Base-by-base conservation (phyloP, 2,797 vertebrate species). In the Pseudochromis fuscus region DNA sequence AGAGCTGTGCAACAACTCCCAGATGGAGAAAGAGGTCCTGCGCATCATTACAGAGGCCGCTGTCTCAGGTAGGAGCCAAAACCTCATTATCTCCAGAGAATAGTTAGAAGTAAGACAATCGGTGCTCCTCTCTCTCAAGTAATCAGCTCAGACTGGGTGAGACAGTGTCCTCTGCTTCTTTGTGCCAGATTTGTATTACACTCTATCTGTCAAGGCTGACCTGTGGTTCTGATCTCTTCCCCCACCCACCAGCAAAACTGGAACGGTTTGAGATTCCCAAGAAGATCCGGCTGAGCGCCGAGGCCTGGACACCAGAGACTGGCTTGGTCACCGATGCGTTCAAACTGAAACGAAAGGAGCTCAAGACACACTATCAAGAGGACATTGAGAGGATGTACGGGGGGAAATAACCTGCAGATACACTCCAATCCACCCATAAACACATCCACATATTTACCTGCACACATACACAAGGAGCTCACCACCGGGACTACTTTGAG, bases 331-430 rank as follows among this genome's bases (percentile, higher is more conserved):
- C 98, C 0, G 98, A 99, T 11, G 97, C 98, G 0, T 99, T 99
- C 94, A 99, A 99, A 87, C 93, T 99, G 31, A 99, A 99, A 65
- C 96, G 98, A 86, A 98, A 98, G 73, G 98, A 97, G 91, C 96
- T 99, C 1, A 97, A 96, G 46, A 90, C 95, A 0, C 95, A 97
- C 89, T 99, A 98, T 87, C 96, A 96, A 70, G 94, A 88, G 51
- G 98, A 99, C 94, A 99, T 99, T n/a, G 97, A 99, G 62, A 93
- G 96, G 74, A 95, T 99, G 97, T 99, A 99, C 1, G 97, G 96
- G 0, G 95, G 95, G 23, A 97, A 95, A 77, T 99, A 94, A 93
- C 91, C 78, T 53, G 2, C 1, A 68, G 35, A 77, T 16, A 16
- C 67, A 38, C 60, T 58, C 52, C 59, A 49, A 49, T 51, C 72